phyloP scores from a whole-genome alignment of 2,113 vertebrate genomes.

The Zosterops hypoxanthus region DNA sequence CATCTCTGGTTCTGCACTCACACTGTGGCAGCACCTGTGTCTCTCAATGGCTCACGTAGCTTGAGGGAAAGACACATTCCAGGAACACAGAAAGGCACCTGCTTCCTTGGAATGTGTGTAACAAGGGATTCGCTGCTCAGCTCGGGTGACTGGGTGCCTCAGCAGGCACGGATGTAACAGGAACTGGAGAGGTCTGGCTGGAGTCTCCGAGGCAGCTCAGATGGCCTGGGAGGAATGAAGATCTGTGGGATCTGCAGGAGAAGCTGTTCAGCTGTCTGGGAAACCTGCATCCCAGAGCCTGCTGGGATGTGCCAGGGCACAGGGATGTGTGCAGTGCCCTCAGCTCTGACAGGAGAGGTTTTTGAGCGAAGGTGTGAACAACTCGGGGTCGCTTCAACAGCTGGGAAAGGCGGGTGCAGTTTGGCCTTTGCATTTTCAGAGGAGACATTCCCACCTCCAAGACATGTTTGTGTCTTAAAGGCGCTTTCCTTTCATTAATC shows the following conservation, averaged over 20 bases:
- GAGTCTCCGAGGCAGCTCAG: not conserved
- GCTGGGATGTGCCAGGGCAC: not conserved
- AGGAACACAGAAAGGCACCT: not conserved
- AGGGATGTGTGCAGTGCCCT: accelerated
- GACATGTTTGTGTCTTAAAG: not conserved
- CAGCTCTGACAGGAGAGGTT: accelerated
- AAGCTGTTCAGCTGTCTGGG: not conserved
- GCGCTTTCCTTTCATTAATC: not conserved
- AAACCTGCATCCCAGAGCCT: not conserved
- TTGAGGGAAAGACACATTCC: not conserved
- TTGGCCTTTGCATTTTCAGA: not conserved
- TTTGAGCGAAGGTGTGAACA: accelerated
- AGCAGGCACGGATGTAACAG: accelerated
- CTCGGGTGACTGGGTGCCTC: accelerated
- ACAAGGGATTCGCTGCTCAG: not conserved
- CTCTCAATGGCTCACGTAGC: accelerated
- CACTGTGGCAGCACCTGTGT: not conserved
- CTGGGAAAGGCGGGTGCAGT: not conserved
- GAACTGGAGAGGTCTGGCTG: accelerated
- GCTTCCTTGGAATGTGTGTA: accelerated
- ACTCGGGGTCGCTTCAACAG: accelerated
- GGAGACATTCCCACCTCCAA: not conserved
- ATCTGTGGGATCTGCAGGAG: not conserved
- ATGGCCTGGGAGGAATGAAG: not conserved
- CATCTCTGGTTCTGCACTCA: accelerated